Evolutionary conservation across 2,888 invertebrate species (phyloP).

Genomic region (Kryphioiulus occultus): DNA sequence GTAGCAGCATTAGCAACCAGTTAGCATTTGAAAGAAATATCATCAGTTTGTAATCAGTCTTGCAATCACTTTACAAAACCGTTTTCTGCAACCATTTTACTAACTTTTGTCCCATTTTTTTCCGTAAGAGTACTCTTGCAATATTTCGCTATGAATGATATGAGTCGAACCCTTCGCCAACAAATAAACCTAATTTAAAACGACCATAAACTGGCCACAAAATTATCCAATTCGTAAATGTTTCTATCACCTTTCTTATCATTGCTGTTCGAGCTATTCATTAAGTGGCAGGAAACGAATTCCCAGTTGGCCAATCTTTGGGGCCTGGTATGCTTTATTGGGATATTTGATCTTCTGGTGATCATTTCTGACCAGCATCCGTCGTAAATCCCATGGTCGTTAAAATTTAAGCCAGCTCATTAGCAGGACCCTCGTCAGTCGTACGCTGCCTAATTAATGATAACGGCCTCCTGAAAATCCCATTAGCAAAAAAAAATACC

Average conservation of each 20-base stretch:
- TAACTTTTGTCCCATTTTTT: too few species aligned
- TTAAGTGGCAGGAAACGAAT: slow-evolving; percentile 13
- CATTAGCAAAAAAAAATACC: background rate
- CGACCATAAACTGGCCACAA: too few species aligned
- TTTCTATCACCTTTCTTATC: background rate
- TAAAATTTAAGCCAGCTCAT: slow-evolving; percentile 30
- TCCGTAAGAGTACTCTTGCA: too few species aligned
- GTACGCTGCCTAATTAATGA: background rate
- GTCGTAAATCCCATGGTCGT: background rate
- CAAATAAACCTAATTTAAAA: too few species aligned
- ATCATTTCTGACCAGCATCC: background rate
- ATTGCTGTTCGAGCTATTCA: background rate
- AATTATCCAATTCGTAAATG: too few species aligned
- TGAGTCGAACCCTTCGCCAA: too few species aligned
- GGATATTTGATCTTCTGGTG: background rate
- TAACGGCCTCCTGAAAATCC: slow-evolving; percentile 16
- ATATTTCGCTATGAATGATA: too few species aligned
- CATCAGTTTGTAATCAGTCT: too few species aligned
- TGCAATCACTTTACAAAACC: too few species aligned
- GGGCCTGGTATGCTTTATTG: background rate
- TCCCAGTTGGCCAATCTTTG: background rate
- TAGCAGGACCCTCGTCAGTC: background rate
- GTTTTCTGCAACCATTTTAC: too few species aligned
- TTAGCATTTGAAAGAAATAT: too few species aligned
- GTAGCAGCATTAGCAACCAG: too few species aligned